Base-by-base conservation (phyloP, 2,797 vertebrate genomes). In the Eulemur rubriventer region DNA sequence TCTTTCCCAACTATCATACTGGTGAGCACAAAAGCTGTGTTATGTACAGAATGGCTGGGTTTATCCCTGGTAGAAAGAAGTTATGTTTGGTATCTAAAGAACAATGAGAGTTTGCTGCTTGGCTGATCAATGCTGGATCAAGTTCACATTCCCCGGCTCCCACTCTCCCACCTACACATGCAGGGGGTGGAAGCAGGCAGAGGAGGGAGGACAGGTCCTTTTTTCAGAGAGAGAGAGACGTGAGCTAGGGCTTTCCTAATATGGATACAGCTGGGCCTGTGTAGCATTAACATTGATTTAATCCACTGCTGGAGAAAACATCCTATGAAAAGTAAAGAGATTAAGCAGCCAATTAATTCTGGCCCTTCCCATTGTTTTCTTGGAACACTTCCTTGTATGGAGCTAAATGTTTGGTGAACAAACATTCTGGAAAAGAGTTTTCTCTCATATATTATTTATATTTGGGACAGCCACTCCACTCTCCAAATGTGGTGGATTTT, bases 11-110 rank as follows among this genome's bases (percentile, higher is more conserved):
- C 82, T 98, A 95, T 92, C 97, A 69, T 89, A 80, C 94, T 97
- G 95, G 96, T 98, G 97, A 98, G 98, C 98, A 99, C 98, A 99
- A 99, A 99, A 99, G 98, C 98, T 97, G 97, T 98, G 98, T 98
- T 99, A 98, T 99, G 98, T 98, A 96, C 98, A 98, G 98, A 99
- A 98, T 98, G 98, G 97, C 97, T 96, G 98, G 97, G 96, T 92
- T 98, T 98, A 98, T 99, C 98, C 92, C 82, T 98, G 97, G 98
- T 97, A 98, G 98, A 98, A 99, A 98, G 98, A 98, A 99, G 98
- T 98, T 99, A 99, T 99, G 99, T 99, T 98, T 98, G 99, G 99
- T 99, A 99, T 99, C 99, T 98, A 98, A 99, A 99, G 99, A 99
- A 99, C 99, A 99, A 99, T 99, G 98, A 98, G 97, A 98, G 98